These are phyloP conservation scores for Myiozetetes cayanensis DNA, from an alignment of 2,113 vertebrate species.

Conservation along the genomic window DNA sequence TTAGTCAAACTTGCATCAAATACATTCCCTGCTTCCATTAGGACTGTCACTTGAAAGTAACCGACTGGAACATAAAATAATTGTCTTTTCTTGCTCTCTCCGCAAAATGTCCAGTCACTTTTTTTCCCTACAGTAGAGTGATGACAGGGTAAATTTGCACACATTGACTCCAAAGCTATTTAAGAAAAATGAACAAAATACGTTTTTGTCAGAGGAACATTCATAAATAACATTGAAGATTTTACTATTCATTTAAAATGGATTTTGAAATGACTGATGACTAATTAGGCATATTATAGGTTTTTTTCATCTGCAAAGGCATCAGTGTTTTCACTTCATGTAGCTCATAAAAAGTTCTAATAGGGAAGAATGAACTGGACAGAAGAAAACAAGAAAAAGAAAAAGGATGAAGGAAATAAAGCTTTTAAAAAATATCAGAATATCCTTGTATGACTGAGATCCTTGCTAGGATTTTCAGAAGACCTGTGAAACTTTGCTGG, in stretches of 20 bases:
- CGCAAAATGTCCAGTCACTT: neutral
- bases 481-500: neutral
- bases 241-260: neutral
- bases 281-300: neutral
- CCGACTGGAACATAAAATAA: conserved; percentile 50
- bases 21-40: conserved; percentile 20
- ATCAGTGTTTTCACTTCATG: neutral
- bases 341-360: neutral
- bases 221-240: neutral
- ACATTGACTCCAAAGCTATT: neutral
- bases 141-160: neutral
- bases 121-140: neutral
- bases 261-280: neutral
- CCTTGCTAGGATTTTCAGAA: neutral
- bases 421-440: neutral
- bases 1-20: conserved; percentile 23
- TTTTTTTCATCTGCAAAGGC: neutral
- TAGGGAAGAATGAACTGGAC: neutral
- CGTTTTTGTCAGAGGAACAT: neutral
- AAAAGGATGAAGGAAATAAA: neutral
- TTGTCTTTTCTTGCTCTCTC: conserved; percentile 48
- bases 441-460: neutral
- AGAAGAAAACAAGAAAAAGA: neutral
- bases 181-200: neutral
- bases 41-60: conserved; percentile 18